Evolutionary conservation across 2,797 vertebrate species (phyloP).

Genomic region (Rousettus madagascariensis): DNA sequence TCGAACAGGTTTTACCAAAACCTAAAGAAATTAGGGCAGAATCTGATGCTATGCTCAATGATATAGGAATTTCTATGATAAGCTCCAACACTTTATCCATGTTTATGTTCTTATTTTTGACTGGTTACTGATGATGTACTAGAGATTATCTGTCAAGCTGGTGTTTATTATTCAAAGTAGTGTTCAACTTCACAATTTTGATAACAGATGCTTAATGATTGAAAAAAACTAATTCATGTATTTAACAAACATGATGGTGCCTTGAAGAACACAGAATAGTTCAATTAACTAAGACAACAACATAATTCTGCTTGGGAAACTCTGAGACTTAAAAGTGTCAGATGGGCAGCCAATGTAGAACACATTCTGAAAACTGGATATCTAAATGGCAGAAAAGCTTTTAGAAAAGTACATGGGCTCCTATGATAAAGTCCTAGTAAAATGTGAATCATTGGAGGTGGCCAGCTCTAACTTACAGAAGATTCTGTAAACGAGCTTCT

Average conservation of each 20-base stretch:
- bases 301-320: conserved; percentile 93
- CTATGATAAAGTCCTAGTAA: conserved; percentile 94
- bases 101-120: conserved; percentile 66
- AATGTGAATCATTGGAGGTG: conserved; percentile 93
- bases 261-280: conserved; percentile 92
- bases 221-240: conserved; percentile 94
- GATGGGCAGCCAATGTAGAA: conserved; percentile 88
- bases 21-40: conserved; percentile 90
- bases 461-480: background rate
- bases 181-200: conserved; percentile 97
- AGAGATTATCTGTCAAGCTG: conserved; percentile 91
- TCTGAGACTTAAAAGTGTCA: conserved; percentile 84
- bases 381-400: conserved; percentile 93
- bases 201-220: conserved; percentile 92
- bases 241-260: conserved; percentile 97
- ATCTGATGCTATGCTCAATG: conserved; percentile 90
- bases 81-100: conserved; percentile 82
- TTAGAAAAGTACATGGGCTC: conserved; percentile 90
- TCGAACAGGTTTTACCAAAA: conserved; percentile 92
- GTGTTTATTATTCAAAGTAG: conserved; percentile 93
- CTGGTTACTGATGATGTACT: conserved; percentile 87
- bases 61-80: conserved; percentile 89
- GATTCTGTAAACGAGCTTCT: conserved; percentile 57
- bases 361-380: conserved; percentile 95
- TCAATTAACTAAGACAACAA: conserved; percentile 93